A percentile compares a stretch with the other conserved stretches of the same genome.
These are phyloP conservation scores for Sceloporus tristichus DNA, from an alignment of 2,113 vertebrate species.

Conservation along the genomic window DNA sequence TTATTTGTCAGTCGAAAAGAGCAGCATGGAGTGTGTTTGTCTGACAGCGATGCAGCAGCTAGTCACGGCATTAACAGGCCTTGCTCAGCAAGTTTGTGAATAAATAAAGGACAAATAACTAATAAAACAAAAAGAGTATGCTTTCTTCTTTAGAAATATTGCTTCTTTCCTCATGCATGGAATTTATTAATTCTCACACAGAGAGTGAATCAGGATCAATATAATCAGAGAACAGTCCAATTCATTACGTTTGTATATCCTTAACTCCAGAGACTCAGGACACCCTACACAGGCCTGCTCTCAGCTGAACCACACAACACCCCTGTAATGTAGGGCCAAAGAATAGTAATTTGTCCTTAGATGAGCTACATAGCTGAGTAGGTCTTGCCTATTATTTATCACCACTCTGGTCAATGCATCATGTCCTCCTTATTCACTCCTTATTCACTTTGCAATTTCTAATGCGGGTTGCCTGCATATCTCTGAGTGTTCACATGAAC, in stretches of 20 bases:
- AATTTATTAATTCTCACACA: not conserved
- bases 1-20: not conserved
- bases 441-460: not conserved
- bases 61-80: not conserved
- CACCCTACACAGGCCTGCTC: not conserved
- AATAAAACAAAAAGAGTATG: not conserved
- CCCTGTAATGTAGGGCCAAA: not conserved
- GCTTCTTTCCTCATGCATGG: not conserved
- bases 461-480: not conserved
- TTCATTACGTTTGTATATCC: not conserved
- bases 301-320: not conserved
- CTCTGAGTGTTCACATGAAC: not conserved
- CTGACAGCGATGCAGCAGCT: not conserved
- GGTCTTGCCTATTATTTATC: no score
- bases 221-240: not conserved
- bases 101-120: not conserved
- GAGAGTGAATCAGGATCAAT: not conserved
- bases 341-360: not conserved
- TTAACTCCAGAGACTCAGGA: not conserved
- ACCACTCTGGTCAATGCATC: not conserved
- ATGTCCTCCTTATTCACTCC: not conserved
- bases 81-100: not conserved
- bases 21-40: not conserved
- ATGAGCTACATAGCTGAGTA: not conserved
- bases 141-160: not conserved